These are phyloP conservation scores for Styela clava DNA, from an alignment of 23 tunicate species.

Conservation along the genomic window DNA sequence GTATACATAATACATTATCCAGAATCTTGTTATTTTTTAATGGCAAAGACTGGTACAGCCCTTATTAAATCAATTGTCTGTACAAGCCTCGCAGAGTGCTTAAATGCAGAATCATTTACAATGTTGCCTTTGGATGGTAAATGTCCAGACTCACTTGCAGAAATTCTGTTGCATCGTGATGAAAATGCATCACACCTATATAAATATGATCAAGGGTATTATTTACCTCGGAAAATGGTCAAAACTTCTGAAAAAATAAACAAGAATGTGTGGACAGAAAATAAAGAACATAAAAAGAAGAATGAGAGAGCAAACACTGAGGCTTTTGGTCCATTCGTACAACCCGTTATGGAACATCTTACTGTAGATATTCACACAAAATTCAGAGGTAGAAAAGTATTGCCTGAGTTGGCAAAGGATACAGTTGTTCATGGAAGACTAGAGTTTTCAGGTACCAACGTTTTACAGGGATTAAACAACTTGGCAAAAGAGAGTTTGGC, in stretches of 20 bases:
- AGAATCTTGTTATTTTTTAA: not conserved
- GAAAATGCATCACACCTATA: not conserved
- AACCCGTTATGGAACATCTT: not conserved
- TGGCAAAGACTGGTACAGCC: not conserved
- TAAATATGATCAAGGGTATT: not conserved
- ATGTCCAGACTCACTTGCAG: conserved; percentile 9
- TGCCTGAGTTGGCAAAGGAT: not conserved
- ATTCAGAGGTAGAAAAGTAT: not conserved
- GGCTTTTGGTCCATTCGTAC: conserved; percentile 11
- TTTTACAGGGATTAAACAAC: not conserved
- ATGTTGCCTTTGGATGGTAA: conserved; percentile 1
- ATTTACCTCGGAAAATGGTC: not conserved
- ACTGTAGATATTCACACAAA: not conserved
- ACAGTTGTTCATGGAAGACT: not conserved
- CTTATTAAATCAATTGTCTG: not conserved
- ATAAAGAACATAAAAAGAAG: not conserved
- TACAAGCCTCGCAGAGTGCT: not conserved
- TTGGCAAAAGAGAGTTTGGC: not conserved
- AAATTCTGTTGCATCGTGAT: not conserved
- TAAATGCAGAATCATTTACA: not conserved
- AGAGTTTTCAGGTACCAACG: not conserved
- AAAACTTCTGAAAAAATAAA: not conserved
- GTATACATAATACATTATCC: not conserved
- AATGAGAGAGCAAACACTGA: not conserved
- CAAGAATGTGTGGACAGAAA: not conserved